These are phyloP conservation scores for Cacatua alba DNA, from an alignment of 2,113 vertebrate genomes.

Conservation along the genomic window DNA sequence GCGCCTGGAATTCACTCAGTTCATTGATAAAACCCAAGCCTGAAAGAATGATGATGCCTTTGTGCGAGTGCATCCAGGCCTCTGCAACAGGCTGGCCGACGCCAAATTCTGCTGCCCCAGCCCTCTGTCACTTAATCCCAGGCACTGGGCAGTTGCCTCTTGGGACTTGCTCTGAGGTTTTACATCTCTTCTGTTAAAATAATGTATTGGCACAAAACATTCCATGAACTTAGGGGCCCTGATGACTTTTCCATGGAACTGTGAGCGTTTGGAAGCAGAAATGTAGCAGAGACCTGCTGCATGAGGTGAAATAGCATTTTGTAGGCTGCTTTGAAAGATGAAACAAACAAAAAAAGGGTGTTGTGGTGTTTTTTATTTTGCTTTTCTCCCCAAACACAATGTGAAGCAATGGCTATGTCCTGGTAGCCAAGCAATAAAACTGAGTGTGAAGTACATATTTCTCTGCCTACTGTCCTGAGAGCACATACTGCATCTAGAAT, in stretches of 20 bases:
- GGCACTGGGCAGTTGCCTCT: background rate
- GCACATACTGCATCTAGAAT: background rate
- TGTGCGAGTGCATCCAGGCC: constrained; percentile 69
- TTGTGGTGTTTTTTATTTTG: background rate
- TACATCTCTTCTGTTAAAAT: constrained; percentile 13
- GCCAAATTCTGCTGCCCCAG: background rate
- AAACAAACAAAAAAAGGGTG: background rate
- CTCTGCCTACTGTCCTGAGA: background rate
- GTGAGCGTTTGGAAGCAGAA: background rate
- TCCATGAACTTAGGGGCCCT: background rate
- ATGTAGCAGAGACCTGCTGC: background rate
- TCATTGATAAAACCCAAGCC: constrained; percentile 75
- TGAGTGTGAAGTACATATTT: background rate
- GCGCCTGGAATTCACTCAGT: constrained; percentile 75
- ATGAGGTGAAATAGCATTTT: background rate
- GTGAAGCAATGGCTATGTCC: background rate
- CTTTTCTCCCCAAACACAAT: fast-evolving
- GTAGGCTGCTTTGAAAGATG: background rate
- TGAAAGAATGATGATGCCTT: constrained; percentile 64
- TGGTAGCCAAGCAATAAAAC: background rate
- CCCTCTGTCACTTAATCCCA: background rate
- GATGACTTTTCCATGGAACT: background rate
- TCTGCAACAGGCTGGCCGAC: constrained; percentile 3
- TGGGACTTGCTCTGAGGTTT: background rate
- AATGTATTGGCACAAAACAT: background rate